These are phyloP conservation scores for Germaria angustata DNA, from an alignment of 2,888 invertebrate genomes.

Conservation along the genomic window DNA sequence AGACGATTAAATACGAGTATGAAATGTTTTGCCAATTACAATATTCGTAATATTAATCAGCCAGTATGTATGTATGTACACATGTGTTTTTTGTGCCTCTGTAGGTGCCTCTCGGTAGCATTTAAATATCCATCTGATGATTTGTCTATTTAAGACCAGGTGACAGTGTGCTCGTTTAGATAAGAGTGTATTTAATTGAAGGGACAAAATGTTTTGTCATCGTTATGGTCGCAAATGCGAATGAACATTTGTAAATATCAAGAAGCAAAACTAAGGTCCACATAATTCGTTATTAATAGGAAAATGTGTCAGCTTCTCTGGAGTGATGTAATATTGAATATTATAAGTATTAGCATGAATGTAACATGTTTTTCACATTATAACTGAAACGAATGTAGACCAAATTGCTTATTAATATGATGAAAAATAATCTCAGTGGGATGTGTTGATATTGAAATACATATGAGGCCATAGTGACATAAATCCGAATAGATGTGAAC, in stretches of 20 bases:
- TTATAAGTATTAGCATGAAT: not conserved
- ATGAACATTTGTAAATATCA: not conserved
- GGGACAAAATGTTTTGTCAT: slow-evolving; percentile 49
- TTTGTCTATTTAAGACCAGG: slow-evolving; percentile 53
- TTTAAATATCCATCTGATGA: slow-evolving; percentile 34
- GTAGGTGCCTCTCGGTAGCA: not conserved
- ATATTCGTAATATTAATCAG: not conserved
- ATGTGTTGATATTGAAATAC: not conserved
- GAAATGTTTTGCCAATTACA: not conserved
- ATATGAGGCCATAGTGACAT: not conserved
- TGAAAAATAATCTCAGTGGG: too few relatives aligned
- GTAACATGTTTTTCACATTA: not conserved
- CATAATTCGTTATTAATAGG: not conserved
- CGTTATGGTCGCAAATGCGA: slow-evolving; percentile 18
- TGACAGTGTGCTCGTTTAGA: slow-evolving; percentile 52
- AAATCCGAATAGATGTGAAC: not conserved
- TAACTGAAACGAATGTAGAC: not conserved
- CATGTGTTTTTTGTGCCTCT: not conserved
- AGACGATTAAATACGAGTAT: too few relatives aligned
- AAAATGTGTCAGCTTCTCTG: too few relatives aligned
- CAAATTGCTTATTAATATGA: too few relatives aligned
- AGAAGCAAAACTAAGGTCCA: not conserved
- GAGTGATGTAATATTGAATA: not conserved
- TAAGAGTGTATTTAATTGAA: slow-evolving; percentile 7
- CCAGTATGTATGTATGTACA: not conserved